phyloP scores from a whole-genome alignment of 2,888 invertebrate species.

The Thymelicus sylvestris region DNA sequence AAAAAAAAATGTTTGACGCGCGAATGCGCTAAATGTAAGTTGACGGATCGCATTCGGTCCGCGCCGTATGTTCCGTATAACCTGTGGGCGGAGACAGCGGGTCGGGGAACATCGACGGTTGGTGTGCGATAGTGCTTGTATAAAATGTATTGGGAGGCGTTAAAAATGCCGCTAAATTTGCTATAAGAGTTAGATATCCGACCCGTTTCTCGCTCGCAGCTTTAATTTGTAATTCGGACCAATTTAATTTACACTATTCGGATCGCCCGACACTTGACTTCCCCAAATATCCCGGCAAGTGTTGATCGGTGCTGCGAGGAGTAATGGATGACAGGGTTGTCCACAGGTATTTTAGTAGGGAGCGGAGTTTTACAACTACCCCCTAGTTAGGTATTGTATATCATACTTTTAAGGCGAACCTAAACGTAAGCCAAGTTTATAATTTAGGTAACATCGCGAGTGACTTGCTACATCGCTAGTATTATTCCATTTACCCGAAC shows the following conservation, averaged over 20 bases:
- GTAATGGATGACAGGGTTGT: constrained; percentile 70
- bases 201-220: constrained; percentile 15
- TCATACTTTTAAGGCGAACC: constrained; percentile 73
- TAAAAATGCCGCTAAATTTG: constrained; percentile 18
- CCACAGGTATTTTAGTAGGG: constrained; percentile 64
- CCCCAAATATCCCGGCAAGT: constrained; percentile 50
- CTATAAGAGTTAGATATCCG: neutral
- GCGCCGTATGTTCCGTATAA: neutral
- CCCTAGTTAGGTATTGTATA: constrained; percentile 50
- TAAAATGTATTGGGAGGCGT: constrained; percentile 35
- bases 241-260: constrained; percentile 5
- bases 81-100: neutral
- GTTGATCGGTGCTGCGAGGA: constrained; percentile 77
- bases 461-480: constrained; percentile 9
- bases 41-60: neutral
- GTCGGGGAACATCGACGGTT: neutral
- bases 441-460: constrained; percentile 46
- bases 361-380: constrained; percentile 54
- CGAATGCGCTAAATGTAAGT: neutral
- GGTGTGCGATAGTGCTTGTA: neutral
- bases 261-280: neutral
- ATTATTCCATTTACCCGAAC: neutral
- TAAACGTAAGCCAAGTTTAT: constrained; percentile 66
- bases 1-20: constrained; percentile 4
- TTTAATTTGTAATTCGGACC: constrained; percentile 27